Evolutionary conservation across 2,797 vertebrate species (phyloP), one percentile per base, ranked within the genome.

Genomic region (Menidia menidia): DNA sequence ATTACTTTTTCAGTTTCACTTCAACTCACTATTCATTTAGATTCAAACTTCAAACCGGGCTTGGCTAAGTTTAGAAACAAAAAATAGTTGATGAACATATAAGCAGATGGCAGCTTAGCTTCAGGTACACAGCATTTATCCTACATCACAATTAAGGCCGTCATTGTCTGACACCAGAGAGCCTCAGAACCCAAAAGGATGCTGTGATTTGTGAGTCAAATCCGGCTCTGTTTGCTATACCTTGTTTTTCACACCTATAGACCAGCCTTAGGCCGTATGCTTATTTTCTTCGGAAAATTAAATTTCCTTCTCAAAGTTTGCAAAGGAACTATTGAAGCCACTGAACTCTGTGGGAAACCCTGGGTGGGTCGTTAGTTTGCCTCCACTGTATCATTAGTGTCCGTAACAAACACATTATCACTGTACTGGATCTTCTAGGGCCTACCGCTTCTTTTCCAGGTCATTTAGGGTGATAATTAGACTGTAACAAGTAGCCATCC

Each of bases 331-430:
- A 74, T 75, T 73, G 48, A 52, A 60, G 74, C 73, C 16, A 18
- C 6, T 68, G 79, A 85, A 86, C 72, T 77, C 67, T 13, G 68
- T 60, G 57, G 79, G 84, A 90, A 70, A 83, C 76, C 68, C 65
- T 59, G 74, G 72, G 82, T 78, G 81, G 82, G 81, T 90, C 75
- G 77, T 89, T 89, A 86, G 81, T 81, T 75, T 76, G 73, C 80
- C 77, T 82, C 72, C 83, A 59, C 71, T 79, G 68, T 80, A 44
- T 92, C 86, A 91, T 90, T 91, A 88, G 88, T 68, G 84, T 87
- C 88, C 86, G 82, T 88, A 89, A 90, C 90, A 92, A 90, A 90
- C 88, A 88, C 87, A 92, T 91, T 87, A 92, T 80, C 83, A 88
- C 82, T 25, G 25, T 25, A 1, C 25, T 25, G 25, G 25, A 25